Conservation (phyloP, 2,797 vertebrate species). For the Tokudaia muenninki region DNA sequence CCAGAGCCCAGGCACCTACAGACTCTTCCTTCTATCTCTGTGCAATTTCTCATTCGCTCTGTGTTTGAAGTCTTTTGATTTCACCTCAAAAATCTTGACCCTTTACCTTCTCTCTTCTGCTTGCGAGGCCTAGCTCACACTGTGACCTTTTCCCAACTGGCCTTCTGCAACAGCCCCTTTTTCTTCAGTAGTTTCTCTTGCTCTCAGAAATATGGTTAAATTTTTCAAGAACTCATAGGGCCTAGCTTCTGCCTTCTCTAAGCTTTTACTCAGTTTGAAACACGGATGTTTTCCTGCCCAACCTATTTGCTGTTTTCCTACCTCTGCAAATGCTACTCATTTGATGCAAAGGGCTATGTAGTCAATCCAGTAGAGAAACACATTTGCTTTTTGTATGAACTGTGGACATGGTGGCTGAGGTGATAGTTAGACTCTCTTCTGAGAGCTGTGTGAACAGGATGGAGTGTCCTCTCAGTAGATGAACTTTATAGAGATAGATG, state of each 20-base stretch:
- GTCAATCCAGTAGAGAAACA: conserved; percentile 7
- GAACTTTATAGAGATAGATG: neutral
- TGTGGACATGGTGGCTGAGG: neutral
- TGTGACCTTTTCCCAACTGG: neutral
- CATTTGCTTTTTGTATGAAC: neutral
- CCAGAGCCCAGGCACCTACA: neutral
- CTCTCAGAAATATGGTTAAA: neutral
- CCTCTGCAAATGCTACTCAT: conserved; percentile 38
- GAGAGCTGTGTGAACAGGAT: neutral
- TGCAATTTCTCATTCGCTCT: neutral
- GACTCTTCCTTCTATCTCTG: neutral
- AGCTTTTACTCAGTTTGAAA: neutral
- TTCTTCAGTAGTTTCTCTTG: neutral
- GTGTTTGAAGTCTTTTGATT: neutral
- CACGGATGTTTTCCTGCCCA: neutral
- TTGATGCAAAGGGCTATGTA: neutral
- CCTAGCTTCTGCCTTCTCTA: neutral
- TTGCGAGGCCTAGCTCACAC: neutral
- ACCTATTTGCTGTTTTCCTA: neutral
- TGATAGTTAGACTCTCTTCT: neutral
- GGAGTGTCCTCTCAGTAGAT: neutral
- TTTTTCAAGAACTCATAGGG: neutral
- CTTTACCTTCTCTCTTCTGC: neutral
- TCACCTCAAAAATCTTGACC: neutral
- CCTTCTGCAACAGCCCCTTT: too few relatives aligned